These are phyloP conservation scores for Acanthosepion lycidas DNA, from an alignment of 2,888 invertebrate genomes.

Conservation along the genomic window DNA sequence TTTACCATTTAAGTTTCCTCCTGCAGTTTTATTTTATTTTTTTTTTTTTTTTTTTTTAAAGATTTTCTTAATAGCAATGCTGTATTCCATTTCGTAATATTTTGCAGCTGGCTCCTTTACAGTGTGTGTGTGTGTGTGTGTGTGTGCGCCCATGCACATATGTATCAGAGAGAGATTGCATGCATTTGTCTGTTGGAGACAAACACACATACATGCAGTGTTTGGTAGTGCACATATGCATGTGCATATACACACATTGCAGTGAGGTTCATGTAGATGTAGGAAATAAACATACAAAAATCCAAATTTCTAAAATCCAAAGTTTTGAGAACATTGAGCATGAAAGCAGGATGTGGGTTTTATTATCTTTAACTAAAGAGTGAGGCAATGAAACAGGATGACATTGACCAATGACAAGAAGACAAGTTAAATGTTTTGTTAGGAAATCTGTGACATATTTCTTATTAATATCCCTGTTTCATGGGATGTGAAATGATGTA, in stretches of 20 bases:
- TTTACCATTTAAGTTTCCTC: not conserved
- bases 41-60: not conserved
- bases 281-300: not conserved
- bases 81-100: not conserved
- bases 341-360: not conserved
- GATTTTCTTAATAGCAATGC: not conserved
- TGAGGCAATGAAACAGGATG: conserved; percentile 13
- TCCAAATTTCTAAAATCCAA: not conserved
- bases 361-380: not conserved
- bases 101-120: not conserved
- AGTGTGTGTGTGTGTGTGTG: not conserved
- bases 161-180: not conserved
- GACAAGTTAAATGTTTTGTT: not conserved
- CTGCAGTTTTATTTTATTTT: not conserved
- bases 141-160: not conserved
- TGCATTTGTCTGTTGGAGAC: not conserved
- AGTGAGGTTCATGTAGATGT: not conserved
- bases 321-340: not conserved
- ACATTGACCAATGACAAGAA: not conserved
- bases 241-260: not conserved
- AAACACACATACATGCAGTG: not conserved
- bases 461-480: not conserved
- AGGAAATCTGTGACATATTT: not conserved
- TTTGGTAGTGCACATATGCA: not conserved
- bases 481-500: not conserved